These are phyloP conservation scores for Acanthurus lineatus DNA, from an alignment of 2,797 vertebrate species.

Conservation along the genomic window DNA sequence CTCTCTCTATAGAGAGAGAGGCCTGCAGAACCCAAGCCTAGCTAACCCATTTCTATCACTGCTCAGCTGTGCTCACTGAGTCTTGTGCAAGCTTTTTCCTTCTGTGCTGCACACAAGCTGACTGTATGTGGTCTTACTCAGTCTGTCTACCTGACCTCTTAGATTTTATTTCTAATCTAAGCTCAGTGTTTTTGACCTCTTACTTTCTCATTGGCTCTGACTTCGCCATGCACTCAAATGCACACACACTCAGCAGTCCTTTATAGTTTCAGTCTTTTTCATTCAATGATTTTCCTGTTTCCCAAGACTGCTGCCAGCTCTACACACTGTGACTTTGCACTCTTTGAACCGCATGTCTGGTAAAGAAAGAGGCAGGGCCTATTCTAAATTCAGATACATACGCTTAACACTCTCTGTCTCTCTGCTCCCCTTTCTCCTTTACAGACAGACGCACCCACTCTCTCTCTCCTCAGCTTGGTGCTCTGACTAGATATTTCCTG, in stretches of 20 bases:
- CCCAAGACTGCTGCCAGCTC: conserved; percentile 50
- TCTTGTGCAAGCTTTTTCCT: conserved; percentile 22
- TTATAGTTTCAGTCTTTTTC: conserved; percentile 35
- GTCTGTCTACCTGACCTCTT: conserved; percentile 21
- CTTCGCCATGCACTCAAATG: background rate
- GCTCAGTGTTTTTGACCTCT: conserved; percentile 21
- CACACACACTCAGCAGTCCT: conserved; percentile 11
- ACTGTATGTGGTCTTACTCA: conserved; percentile 10
- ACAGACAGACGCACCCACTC: conserved; percentile 12
- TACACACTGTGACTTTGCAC: conserved; percentile 49
- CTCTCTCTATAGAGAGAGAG: conserved; percentile 44
- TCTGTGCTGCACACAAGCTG: conserved; percentile 13
- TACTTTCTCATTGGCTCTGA: conserved; percentile 23
- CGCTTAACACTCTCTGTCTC: conserved; percentile 36
- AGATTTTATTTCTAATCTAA: conserved; percentile 37
- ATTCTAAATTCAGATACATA: conserved; percentile 63
- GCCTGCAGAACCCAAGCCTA: conserved; percentile 41
- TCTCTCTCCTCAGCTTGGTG: conserved; percentile 31
- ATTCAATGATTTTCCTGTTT: conserved; percentile 35
- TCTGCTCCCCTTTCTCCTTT: conserved; percentile 24
- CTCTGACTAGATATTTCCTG: conserved; percentile 61
- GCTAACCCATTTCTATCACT: conserved; percentile 69
- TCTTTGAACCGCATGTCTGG: conserved; percentile 60
- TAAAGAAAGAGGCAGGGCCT: conserved; percentile 49
- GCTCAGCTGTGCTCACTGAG: conserved; percentile 39